Conservation (phyloP, 2,888 invertebrate species). For the Gerris lacustris region DNA sequence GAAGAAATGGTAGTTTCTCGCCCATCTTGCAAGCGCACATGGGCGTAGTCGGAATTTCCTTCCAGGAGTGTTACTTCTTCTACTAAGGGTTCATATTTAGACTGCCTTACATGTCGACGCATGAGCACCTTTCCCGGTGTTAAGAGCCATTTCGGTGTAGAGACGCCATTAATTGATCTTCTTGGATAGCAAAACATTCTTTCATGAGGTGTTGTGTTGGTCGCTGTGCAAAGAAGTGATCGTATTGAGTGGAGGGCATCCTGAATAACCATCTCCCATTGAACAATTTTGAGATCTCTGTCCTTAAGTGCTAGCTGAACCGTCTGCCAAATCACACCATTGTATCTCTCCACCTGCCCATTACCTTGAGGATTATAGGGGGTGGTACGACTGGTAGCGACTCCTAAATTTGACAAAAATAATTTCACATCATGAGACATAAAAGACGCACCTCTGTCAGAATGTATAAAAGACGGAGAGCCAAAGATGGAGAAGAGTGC, state of each 20-base stretch:
- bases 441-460: constrained; percentile 23
- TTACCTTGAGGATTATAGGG: constrained; percentile 18
- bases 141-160: constrained; percentile 11
- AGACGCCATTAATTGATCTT: constrained; percentile 7
- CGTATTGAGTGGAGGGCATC: constrained; percentile 26
- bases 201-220: constrained; percentile 26
- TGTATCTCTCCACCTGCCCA: constrained; percentile 17
- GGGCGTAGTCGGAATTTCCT: constrained; percentile 16
- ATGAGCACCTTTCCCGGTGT: constrained; percentile 9
- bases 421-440: constrained; percentile 10
- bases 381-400: constrained; percentile 17
- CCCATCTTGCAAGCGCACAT: constrained; percentile 15
- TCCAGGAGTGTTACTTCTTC: constrained; percentile 27
- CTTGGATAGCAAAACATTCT: constrained; percentile 20
- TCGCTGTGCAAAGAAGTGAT: constrained; percentile 25
- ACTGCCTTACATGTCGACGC: constrained; percentile 1
- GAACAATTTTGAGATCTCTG: constrained; percentile 7
- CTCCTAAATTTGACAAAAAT: constrained; percentile 2
- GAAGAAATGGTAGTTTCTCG: constrained; percentile 24
- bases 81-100: constrained; percentile 26
- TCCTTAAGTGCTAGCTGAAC: constrained; percentile 21
- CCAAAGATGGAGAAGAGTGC: constrained; percentile 24
- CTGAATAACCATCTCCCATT: constrained; percentile 25
- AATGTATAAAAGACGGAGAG: constrained; percentile 26
- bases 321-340: constrained; percentile 19